Evolutionary conservation across 2,113 vertebrate genomes (phyloP).

Genomic region (Gallinago undulata): DNA sequence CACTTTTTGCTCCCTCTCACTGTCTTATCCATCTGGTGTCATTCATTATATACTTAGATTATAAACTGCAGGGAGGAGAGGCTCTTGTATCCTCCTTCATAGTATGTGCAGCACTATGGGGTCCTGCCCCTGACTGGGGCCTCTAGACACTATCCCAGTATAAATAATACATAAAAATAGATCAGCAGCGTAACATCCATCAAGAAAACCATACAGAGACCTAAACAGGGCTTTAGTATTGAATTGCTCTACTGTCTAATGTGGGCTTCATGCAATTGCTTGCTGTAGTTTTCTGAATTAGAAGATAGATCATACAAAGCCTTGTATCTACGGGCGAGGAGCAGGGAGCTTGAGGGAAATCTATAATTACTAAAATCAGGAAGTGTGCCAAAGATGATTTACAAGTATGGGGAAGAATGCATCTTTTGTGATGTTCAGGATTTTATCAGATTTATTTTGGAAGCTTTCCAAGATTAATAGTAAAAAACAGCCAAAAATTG

Average conservation of each 20-base stretch:
- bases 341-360: background rate
- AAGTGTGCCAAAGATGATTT: background rate
- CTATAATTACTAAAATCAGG: background rate
- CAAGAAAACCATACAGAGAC: background rate
- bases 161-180: slow-evolving; percentile 55
- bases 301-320: background rate
- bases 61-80: background rate
- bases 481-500: background rate
- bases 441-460: slow-evolving; percentile 49
- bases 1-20: background rate
- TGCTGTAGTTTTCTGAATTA: background rate
- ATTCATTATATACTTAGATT: background rate
- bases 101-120: background rate
- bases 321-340: background rate
- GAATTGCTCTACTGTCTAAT: background rate
- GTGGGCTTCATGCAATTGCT: background rate
- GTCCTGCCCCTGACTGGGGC: background rate
- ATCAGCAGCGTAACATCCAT: background rate
- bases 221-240: background rate
- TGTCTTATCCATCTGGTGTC: background rate
- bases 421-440: slow-evolving; percentile 30
- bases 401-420: background rate
- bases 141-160: slow-evolving; percentile 25
- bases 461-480: slow-evolving; percentile 12
- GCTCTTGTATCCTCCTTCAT: background rate